Evolutionary conservation across 2,113 vertebrate genomes (phyloP), one percentile per base, ranked within the genome.

Genomic region (Electrona antarctica): DNA sequence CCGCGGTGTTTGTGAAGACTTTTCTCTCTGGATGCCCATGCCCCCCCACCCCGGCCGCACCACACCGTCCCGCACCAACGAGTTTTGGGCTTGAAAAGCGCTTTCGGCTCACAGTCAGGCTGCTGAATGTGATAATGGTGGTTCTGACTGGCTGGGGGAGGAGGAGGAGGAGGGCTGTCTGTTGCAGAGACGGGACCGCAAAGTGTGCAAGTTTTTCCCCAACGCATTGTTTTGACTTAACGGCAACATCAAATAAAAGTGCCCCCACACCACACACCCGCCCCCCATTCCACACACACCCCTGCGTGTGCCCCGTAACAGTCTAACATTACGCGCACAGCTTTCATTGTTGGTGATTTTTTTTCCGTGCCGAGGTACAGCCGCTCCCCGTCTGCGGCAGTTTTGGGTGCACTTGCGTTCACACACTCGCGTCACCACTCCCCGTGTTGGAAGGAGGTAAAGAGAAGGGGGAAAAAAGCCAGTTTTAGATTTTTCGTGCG

Each of bases 321-420:
- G 10, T 29, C 51, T 41, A 52, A 33, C 14, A 57, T 68, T 56
- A 59, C 88, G 81, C 90, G 87, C 84, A 89, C 91, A 93, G 85
- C 85, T 89, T 84, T 83, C 74, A 82, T 85, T 84, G 75, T 80
- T 81, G 57, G 61, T 50, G 69, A 67, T 69, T 67, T 64, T 56
- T 47, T 58, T 64, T 91, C 93, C 90, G 82, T 82, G 86, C 88
- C 33, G 90, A 89, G 88, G 86, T 87, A 88, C 90, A 88, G 90
- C 89, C 92, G 94, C 93, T 92, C 92, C 90, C 92, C 91, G 93
- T 93, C 92, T 94, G 93, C 91, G 92, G 87, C 91, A 93, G 89
- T 89, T 89, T 88, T 74, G 85, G 87, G 86, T 87, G 90, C 91
- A 91, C 91, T 93, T 90, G 91, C 89, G 79, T 90, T 89, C 21